Percentiles rank a stretch among this genome's conserved stretches.
These are phyloP conservation scores for Aspidapion aeneum DNA, from an alignment of 2,888 invertebrate species.

Conservation along the genomic window DNA sequence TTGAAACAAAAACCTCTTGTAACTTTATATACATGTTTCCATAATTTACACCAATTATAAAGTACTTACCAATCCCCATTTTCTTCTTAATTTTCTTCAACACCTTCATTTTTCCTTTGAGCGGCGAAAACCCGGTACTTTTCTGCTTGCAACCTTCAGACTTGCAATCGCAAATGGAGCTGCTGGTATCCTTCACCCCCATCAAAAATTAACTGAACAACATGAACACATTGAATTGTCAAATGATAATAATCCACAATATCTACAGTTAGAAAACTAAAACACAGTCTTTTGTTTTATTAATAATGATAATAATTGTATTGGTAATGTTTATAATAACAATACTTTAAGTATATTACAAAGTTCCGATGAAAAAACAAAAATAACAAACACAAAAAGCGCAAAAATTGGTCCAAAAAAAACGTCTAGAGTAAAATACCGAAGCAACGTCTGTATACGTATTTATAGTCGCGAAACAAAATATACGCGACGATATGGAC, in stretches of 20 bases:
- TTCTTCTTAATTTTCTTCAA: conserved; percentile 85
- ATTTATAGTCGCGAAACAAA: neutral
- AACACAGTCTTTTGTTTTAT: too few species aligned
- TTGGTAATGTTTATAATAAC: neutral
- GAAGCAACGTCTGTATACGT: too few species aligned
- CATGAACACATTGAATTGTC: neutral
- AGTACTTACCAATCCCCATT: conserved; percentile 78
- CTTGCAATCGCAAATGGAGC: conserved; percentile 39
- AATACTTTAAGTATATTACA: neutral
- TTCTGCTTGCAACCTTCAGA: conserved; percentile 37
- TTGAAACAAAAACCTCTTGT: too few species aligned
- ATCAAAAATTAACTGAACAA: conserved; percentile 31
- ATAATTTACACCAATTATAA: too few species aligned
- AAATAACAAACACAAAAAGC: too few species aligned
- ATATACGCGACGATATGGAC: neutral
- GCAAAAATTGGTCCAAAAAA: too few species aligned
- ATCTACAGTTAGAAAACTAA: neutral
- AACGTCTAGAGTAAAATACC: too few species aligned
- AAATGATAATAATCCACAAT: neutral
- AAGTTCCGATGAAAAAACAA: neutral
- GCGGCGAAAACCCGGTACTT: conserved; percentile 49
- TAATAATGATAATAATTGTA: neutral
- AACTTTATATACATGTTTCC: too few species aligned
- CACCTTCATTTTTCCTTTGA: conserved; percentile 78
- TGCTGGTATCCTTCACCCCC: conserved; percentile 43